Percentiles rank a stretch among this genome's conserved stretches.
Conservation (phyloP, 2,113 vertebrate species). For the Bolborhynchus lineola region DNA sequence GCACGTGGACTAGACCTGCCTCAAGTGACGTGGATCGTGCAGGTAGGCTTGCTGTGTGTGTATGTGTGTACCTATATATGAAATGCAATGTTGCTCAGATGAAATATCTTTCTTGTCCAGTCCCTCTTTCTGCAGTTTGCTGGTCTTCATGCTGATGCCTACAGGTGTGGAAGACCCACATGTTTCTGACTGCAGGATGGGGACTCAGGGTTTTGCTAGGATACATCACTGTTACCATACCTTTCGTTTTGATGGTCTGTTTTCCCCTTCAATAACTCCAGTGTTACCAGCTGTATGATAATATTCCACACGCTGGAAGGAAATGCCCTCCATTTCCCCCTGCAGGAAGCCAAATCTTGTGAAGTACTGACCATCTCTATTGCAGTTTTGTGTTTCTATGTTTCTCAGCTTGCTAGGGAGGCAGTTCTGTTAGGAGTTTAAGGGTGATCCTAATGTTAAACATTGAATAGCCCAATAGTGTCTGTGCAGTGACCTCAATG, state of each 20-base stretch:
- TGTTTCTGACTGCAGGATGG: not conserved
- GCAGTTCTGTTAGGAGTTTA: not conserved
- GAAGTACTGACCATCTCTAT: not conserved
- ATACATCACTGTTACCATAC: not conserved
- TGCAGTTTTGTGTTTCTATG: not conserved
- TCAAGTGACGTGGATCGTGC: slow-evolving; percentile 92
- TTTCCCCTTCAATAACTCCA: not conserved
- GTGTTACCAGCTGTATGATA: not conserved
- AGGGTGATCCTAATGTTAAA: not conserved
- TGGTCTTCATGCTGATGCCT: not conserved
- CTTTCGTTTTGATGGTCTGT: not conserved
- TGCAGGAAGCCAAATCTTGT: not conserved
- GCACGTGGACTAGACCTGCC: slow-evolving; percentile 92
- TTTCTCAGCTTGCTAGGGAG: not conserved
- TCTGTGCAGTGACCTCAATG: not conserved
- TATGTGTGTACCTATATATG: not conserved
- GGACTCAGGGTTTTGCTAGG: not conserved
- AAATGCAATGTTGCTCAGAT: not conserved
- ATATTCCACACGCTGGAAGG: not conserved
- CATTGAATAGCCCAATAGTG: not conserved
- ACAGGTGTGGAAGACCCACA: not conserved
- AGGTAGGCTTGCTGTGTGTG: slow-evolving; percentile 76
- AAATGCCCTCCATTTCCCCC: not conserved
- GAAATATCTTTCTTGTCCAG: not conserved
- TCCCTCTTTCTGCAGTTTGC: not conserved